Percentiles rank a stretch among this genome's conserved stretches.
Conservation (phyloP, 2,797 vertebrate species). For the Bradypodion ventrale region DNA sequence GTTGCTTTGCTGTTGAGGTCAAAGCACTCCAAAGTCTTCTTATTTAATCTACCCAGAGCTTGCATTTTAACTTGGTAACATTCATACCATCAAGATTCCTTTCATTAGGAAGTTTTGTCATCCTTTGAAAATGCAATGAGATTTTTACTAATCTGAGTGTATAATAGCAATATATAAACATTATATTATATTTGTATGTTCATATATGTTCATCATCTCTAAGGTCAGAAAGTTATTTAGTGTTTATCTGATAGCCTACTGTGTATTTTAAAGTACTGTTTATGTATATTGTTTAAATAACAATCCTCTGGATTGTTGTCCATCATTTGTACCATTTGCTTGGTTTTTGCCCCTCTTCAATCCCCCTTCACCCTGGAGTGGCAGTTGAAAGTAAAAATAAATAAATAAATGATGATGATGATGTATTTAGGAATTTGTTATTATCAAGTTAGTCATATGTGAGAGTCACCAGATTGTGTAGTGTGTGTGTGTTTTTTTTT, state of each 20-base stretch:
- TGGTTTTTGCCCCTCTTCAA: neutral
- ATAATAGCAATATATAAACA: neutral
- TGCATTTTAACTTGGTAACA: neutral
- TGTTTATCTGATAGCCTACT: neutral
- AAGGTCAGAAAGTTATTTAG: neutral
- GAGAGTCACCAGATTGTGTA: constrained; percentile 50
- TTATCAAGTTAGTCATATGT: neutral
- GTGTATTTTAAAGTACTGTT: neutral
- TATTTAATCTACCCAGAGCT: neutral
- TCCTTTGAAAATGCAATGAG: constrained; percentile 2
- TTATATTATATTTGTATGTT: neutral
- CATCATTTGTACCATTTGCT: neutral
- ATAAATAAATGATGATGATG: no score
- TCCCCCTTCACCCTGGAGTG: neutral
- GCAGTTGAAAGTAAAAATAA: neutral
- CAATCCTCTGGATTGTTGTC: neutral
- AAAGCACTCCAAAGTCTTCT: neutral
- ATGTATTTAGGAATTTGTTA: neutral
- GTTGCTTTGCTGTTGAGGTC: neutral
- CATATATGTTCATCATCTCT: neutral
- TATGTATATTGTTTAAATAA: neutral
- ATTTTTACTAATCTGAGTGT: neutral
- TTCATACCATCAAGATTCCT: neutral
- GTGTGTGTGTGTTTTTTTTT: constrained; percentile 55
- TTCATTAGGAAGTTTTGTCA: neutral